Percentiles rank a stretch among this genome's conserved stretches.
Evolutionary conservation across 2,888 invertebrate species (phyloP).

Genomic region (Nemotelus pantherinus): DNA sequence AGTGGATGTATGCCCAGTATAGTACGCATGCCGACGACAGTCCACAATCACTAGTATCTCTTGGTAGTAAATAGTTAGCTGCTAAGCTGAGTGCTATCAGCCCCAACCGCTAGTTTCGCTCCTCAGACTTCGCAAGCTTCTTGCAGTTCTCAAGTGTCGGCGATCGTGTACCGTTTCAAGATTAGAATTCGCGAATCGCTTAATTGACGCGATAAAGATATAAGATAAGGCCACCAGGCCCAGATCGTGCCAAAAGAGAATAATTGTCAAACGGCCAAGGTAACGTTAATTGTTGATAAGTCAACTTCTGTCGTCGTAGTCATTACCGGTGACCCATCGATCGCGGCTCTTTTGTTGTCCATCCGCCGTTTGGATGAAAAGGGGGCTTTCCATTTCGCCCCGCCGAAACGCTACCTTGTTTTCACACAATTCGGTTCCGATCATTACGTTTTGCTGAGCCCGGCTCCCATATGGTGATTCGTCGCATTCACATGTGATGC

Average conservation of each 20-base stretch:
- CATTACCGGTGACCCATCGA: background rate
- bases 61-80: constrained; percentile 29
- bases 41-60: background rate
- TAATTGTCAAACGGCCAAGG: too few species aligned
- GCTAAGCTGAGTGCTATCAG: constrained; percentile 32
- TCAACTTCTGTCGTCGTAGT: background rate
- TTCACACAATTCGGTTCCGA: constrained; percentile 36
- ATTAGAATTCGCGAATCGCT: background rate
- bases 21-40: constrained; percentile 18
- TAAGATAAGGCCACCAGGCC: too few species aligned
- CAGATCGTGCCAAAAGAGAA: too few species aligned
- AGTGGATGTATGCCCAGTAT: constrained; percentile 18
- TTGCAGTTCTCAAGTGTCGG: background rate
- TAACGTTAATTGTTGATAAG: background rate
- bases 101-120: constrained; percentile 11
- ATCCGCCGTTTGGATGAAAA: constrained; percentile 16
- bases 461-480: background rate
- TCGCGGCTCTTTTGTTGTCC: constrained; percentile 30
- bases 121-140: constrained; percentile 12
- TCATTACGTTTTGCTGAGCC: constrained; percentile 40
- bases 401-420: constrained; percentile 4
- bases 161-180: background rate
- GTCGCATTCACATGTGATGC: constrained; percentile 24
- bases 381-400: constrained; percentile 10
- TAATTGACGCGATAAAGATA: too few species aligned